phyloP scores from a whole-genome alignment of 2,888 invertebrate genomes.

The Anticlea derivata region DNA sequence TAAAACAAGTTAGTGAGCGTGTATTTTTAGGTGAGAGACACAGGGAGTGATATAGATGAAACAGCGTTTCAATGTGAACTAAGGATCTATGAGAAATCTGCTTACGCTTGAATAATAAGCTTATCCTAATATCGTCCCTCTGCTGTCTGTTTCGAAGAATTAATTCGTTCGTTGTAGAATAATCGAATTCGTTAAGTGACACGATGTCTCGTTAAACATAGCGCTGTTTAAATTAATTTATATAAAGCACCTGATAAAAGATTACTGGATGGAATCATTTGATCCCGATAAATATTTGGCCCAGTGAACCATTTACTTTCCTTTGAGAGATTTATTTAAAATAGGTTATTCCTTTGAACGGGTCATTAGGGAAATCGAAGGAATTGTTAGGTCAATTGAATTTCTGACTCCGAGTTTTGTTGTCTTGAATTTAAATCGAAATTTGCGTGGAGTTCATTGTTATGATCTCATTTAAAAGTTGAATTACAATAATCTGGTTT shows the following conservation, averaged over 20 bases:
- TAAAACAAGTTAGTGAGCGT: too few relatives aligned
- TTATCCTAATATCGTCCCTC: too few relatives aligned
- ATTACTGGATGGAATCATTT: conserved; percentile 23
- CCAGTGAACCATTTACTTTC: conserved; percentile 24
- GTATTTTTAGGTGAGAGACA: too few relatives aligned
- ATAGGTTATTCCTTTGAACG: conserved; percentile 27
- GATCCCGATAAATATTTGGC: conserved; percentile 26
- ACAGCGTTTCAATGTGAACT: too few relatives aligned
- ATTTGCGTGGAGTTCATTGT: conserved; percentile 11
- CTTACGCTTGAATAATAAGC: too few relatives aligned
- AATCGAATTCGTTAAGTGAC: background rate
- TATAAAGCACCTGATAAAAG: conserved; percentile 16
- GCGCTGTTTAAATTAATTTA: conserved; percentile 12
- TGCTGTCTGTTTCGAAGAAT: too few relatives aligned
- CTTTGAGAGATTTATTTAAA: conserved; percentile 29
- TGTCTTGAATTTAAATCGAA: conserved; percentile 17
- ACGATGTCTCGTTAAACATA: conserved; percentile 5
- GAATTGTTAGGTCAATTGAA: conserved; percentile 23
- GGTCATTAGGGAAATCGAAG: conserved; percentile 29
- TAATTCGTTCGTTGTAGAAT: too few relatives aligned
- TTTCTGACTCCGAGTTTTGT: conserved; percentile 21
- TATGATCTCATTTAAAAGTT: conserved; percentile 12
- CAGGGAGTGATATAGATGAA: too few relatives aligned
- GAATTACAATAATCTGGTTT: conserved; percentile 1
- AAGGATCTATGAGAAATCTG: too few relatives aligned